phyloP scores from a whole-genome alignment of 2,113 vertebrate genomes.

The Variabilichromis moorii region DNA sequence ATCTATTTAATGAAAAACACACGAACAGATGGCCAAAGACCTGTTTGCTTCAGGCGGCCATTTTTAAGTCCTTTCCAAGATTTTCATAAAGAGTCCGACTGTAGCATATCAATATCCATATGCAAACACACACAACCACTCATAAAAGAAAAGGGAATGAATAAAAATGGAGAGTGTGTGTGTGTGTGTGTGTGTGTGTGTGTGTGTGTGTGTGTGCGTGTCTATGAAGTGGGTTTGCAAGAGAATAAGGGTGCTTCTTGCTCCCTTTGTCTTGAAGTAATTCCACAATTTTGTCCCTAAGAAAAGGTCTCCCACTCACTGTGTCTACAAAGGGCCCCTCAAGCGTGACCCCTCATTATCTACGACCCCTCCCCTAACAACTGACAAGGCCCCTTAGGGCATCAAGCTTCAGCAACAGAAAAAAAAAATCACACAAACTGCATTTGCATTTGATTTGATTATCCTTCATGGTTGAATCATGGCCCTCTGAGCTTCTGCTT shows the following conservation, averaged over 20 bases:
- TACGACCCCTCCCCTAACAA: slow-evolving; percentile 60
- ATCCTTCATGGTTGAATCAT: slow-evolving; percentile 68
- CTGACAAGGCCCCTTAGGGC: slow-evolving; percentile 53
- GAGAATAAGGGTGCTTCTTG: neutral
- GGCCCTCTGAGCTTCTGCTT: slow-evolving; percentile 40
- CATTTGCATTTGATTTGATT: slow-evolving; percentile 72
- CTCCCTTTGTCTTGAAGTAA: slow-evolving; percentile 68
- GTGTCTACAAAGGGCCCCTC: slow-evolving; percentile 59
- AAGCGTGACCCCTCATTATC: slow-evolving; percentile 66
- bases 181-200: neutral
- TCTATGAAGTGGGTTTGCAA: neutral
- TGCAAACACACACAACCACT: neutral
- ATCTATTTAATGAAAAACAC: neutral
- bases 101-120: neutral
- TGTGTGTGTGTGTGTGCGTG: neutral
- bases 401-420: slow-evolving; percentile 46
- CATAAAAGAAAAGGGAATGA: neutral
- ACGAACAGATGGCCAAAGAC: neutral
- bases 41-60: neutral
- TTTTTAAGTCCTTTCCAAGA: neutral
- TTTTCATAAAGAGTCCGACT: neutral
- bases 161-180: neutral
- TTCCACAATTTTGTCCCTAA: slow-evolving; percentile 62
- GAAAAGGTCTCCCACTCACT: slow-evolving; percentile 55
- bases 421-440: slow-evolving; percentile 46